A percentile compares a stretch with the other conserved stretches of the same genome.
Conservation (phyloP, 2,113 vertebrate genomes). For the Sialia sialis region DNA sequence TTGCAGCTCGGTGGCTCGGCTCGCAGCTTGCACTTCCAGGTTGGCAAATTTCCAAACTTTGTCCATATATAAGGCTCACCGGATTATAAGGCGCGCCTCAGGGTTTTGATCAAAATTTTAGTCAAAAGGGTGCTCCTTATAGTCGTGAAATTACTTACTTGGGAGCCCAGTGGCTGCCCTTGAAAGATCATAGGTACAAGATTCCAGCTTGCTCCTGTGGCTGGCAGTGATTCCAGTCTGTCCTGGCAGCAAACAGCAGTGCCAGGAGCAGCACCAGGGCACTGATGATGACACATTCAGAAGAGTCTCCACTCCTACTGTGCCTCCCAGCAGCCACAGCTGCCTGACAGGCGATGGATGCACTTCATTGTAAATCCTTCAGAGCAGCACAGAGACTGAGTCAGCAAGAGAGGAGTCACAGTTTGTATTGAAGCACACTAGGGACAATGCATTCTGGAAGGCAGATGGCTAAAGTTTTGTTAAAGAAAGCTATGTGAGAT, state of each 20-base stretch:
- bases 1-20: too few relatives aligned
- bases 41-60: too few relatives aligned
- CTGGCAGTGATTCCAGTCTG: neutral
- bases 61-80: too few relatives aligned
- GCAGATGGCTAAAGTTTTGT: neutral
- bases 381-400: neutral
- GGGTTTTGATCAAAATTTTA: too few relatives aligned
- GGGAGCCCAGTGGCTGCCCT: neutral
- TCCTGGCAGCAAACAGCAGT: neutral
- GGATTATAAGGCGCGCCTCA: too few relatives aligned
- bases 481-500: neutral
- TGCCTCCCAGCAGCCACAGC: neutral
- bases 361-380: neutral
- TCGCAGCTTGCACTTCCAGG: too few relatives aligned
- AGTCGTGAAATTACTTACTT: neutral
- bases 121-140: too few relatives aligned
- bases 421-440: neutral
- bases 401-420: neutral
- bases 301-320: neutral
- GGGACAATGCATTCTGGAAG: neutral
- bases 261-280: neutral
- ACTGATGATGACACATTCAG: neutral
- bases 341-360: accelerated
- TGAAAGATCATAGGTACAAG: neutral
- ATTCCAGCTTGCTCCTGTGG: neutral